Evolutionary conservation across 2,113 vertebrate genomes (phyloP).

Genomic region (Coreoperca whiteheadi): DNA sequence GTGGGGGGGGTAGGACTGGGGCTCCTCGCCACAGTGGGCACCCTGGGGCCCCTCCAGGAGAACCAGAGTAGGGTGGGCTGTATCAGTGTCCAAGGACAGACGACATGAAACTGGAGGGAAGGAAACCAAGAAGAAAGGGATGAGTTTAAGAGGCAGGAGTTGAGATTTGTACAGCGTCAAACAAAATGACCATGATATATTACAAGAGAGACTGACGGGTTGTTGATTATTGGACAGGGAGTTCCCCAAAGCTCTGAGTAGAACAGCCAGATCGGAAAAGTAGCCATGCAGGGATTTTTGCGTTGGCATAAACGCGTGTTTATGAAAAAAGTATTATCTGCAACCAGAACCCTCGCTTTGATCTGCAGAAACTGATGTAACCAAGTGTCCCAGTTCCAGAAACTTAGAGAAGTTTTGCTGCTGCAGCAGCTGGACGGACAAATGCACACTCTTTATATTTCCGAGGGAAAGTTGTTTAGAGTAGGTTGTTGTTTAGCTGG

Average conservation of each 20-base stretch:
- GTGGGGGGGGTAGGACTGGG: slow-evolving; percentile 72
- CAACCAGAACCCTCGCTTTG: background rate
- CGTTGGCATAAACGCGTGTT: background rate
- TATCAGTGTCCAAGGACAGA: slow-evolving; percentile 75
- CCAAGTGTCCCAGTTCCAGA: background rate
- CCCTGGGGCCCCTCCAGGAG: slow-evolving; percentile 71
- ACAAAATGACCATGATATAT: background rate
- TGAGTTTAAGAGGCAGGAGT: background rate
- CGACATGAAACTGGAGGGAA: slow-evolving; percentile 59
- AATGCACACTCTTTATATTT: too few species aligned
- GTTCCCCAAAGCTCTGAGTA: background rate
- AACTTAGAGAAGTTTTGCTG: background rate
- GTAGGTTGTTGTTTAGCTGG: too few species aligned
- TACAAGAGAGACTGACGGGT: background rate
- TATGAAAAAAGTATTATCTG: too few species aligned
- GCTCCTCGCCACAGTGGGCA: slow-evolving; percentile 79
- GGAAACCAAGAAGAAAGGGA: background rate
- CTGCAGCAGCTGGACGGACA: background rate
- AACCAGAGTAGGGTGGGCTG: slow-evolving; percentile 77
- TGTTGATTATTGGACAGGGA: background rate
- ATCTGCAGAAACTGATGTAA: background rate
- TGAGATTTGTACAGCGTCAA: background rate
- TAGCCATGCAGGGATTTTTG: background rate
- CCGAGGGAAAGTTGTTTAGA: too few species aligned
- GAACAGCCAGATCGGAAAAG: background rate